phyloP scores from a whole-genome alignment of 2,113 vertebrate genomes.

The Thermophis baileyi region DNA sequence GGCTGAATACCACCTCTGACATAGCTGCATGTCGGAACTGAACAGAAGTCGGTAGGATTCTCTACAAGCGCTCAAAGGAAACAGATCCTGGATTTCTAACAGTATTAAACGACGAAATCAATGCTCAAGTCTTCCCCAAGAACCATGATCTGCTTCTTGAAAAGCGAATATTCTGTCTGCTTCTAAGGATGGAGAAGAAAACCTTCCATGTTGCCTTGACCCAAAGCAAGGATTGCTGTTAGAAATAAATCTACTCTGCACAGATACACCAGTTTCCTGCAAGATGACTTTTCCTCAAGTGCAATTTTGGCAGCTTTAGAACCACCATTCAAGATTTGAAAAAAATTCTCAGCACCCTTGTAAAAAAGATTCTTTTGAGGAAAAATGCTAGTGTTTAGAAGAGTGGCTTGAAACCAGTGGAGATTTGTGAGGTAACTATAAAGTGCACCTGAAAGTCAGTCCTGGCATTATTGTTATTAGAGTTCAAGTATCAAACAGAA shows the following conservation, averaged over 20 bases:
- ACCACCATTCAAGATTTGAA: too few species aligned
- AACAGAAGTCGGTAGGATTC: background rate
- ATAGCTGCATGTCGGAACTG: background rate
- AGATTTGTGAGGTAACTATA: conserved; percentile 12
- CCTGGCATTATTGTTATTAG: conserved; percentile 37
- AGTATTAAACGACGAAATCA: background rate
- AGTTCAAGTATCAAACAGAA: conserved; percentile 62
- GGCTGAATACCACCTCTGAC: too few species aligned
- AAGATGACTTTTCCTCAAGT: too few species aligned
- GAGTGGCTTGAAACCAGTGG: background rate
- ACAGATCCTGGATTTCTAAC: conserved; percentile 4
- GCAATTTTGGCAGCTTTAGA: background rate
- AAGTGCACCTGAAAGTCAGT: conserved; percentile 60
- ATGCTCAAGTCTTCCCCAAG: conserved; percentile 30
- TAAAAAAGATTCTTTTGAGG: background rate
- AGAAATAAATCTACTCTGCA: background rate
- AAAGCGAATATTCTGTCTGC: conserved; percentile 32
- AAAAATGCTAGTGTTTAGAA: background rate
- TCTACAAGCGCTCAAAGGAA: background rate
- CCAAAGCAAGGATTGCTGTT: background rate
- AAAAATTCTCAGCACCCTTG: background rate
- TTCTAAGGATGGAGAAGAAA: background rate
- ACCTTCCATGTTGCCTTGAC: background rate
- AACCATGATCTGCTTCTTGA: conserved; percentile 31
- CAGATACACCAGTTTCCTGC: background rate